phyloP scores from a whole-genome alignment of 2,888 invertebrate genomes.

The Sabellastarte sp. region DNA sequence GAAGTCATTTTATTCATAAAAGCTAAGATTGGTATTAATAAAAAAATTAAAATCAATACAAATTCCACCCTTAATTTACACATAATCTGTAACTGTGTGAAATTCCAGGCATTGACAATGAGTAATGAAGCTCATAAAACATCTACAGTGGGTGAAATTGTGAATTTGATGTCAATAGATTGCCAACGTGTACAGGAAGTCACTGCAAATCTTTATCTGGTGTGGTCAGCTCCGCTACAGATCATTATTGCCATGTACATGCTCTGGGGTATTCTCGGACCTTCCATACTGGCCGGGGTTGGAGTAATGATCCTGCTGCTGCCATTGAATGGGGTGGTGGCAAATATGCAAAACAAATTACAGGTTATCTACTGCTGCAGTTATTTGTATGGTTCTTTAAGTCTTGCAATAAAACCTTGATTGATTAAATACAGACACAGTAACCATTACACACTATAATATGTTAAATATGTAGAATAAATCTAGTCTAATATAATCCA shows the following conservation, averaged over 20 bases:
- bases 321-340: conserved; percentile 82
- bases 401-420: too few species aligned
- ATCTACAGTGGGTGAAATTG: conserved; percentile 56
- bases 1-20: too few species aligned
- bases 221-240: conserved; percentile 46
- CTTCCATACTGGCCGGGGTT: conserved; percentile 86
- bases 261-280: conserved; percentile 62
- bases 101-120: conserved; percentile 54
- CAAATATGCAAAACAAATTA: conserved; percentile 56
- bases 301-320: conserved; percentile 78
- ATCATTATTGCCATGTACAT: conserved; percentile 46
- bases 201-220: conserved; percentile 44
- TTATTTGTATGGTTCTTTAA: too few species aligned
- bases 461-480: too few species aligned
- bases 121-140: conserved; percentile 45
- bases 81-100: too few species aligned
- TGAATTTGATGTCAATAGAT: conserved; percentile 59
- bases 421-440: too few species aligned
- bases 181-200: conserved; percentile 55
- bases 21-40: too few species aligned
- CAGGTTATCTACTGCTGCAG: too few species aligned
- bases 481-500: too few species aligned
- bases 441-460: too few species aligned
- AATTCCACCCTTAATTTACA: too few species aligned
- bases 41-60: too few species aligned